Conservation (phyloP, 2,888 invertebrate genomes). For the Pachycephus smyrnensis region DNA sequence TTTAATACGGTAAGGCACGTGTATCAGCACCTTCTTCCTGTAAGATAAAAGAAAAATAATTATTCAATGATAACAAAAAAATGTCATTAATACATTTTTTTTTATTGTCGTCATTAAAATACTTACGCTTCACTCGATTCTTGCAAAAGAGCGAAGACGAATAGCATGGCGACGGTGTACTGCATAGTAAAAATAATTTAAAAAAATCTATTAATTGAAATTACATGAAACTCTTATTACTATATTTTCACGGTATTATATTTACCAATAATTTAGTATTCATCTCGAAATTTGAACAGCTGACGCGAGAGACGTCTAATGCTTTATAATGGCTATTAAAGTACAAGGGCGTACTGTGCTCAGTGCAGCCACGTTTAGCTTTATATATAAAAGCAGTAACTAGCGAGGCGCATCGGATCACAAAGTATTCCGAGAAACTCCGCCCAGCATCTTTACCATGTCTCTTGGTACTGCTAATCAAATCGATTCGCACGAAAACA, state of each 20-base stretch:
- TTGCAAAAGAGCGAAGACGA: constrained; percentile 22
- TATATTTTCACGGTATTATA: background rate
- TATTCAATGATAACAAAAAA: background rate
- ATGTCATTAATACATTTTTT: background rate
- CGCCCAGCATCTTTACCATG: constrained; percentile 22
- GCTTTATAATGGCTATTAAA: background rate
- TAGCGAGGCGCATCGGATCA: constrained; percentile 44
- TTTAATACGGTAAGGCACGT: constrained; percentile 77
- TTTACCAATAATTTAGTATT: constrained; percentile 45
- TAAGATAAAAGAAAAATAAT: constrained; percentile 50
- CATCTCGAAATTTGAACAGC: constrained; percentile 30
- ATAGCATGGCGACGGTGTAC: constrained; percentile 26
- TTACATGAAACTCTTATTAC: background rate
- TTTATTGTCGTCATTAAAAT: constrained; percentile 1
- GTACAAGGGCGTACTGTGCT: constrained; percentile 32
- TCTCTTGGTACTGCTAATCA: background rate
- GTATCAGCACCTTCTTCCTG: constrained; percentile 77
- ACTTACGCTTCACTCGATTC: constrained; percentile 36
- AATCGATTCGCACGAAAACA: background rate
- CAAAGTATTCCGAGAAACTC: constrained; percentile 48
- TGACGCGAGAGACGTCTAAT: background rate
- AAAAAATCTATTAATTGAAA: background rate
- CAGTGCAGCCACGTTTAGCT: constrained; percentile 28
- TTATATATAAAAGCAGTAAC: constrained; percentile 47
- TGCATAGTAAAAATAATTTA: constrained; percentile 23